phyloP scores from a whole-genome alignment of 1,140 invertebrate species.

The Drosophila guanche region DNA sequence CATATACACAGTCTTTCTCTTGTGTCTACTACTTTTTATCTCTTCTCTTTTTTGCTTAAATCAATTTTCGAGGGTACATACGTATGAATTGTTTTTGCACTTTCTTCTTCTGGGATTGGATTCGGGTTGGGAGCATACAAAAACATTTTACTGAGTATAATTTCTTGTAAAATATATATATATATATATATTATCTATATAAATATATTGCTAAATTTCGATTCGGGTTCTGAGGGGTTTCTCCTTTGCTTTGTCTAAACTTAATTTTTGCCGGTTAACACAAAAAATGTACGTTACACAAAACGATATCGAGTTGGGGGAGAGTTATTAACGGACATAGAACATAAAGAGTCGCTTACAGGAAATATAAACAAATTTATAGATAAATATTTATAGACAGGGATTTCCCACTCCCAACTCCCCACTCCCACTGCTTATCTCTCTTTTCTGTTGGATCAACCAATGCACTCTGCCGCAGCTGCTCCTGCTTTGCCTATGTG shows the following conservation, averaged over 20 bases:
- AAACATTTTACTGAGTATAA: constrained; percentile 59
- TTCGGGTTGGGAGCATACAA: constrained; percentile 39
- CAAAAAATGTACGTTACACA: constrained; percentile 61
- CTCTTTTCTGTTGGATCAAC: constrained; percentile 29
- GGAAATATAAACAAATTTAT: constrained; percentile 48
- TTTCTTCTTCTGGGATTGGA: constrained; percentile 13
- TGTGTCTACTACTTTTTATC: constrained; percentile 39
- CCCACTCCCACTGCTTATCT: constrained; percentile 6
- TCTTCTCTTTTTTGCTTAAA: constrained; percentile 39
- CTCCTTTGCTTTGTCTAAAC: constrained; percentile 45
- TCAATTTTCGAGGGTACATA: constrained; percentile 68
- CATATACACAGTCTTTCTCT: constrained; percentile 80
- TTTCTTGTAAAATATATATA: constrained; percentile 69
- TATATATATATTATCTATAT: constrained; percentile 50
- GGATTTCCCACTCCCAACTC: constrained; percentile 6
- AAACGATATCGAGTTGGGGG: constrained; percentile 32
- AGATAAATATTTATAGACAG: constrained; percentile 42
- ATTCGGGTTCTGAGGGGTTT: constrained; percentile 43
- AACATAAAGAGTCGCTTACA: constrained; percentile 57
- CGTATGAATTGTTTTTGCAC: constrained; percentile 40
- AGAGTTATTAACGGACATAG: constrained; percentile 44
- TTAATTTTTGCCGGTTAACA: constrained; percentile 51
- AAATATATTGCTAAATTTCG: constrained; percentile 56
- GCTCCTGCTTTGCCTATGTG: constrained; percentile 85
- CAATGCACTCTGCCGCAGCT: constrained; percentile 9